Base-by-base conservation (phyloP, 2,888 invertebrate genomes). In the Microdon myrmicae region DNA sequence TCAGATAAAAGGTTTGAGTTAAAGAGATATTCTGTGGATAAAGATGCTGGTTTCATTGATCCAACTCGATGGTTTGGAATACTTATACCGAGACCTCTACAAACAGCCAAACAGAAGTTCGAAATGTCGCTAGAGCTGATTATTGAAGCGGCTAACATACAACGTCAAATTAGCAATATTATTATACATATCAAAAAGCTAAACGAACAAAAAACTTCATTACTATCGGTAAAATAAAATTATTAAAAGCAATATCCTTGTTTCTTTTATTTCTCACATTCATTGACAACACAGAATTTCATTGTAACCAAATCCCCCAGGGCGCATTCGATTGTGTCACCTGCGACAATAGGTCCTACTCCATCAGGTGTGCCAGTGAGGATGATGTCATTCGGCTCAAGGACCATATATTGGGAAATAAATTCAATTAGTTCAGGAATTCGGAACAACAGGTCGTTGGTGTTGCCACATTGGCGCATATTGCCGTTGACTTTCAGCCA, bases 1-100 rank as follows among this genome's bases (percentile, higher is more conserved):
- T 70, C 74, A 12, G 69, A 59, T 5, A 37, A 67, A 28, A 67
- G 71, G 26, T 75, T 81, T 20, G 68, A 74, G 12, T 49, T 83
- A 9, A 75, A 80, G 51, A 76, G 74, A 19, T 74, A 74, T 43
- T 38, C 68, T 1, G 68, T 77, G 71, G 66, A 83, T 72, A 75
- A 82, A 74, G 70, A 73, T 2, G 68, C 72, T 1, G 77, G 76
- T 2, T 78, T 76, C 17, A 72, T 81, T 71, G 77, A 94, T 75
- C 93, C 94, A 0, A 75, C 94, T 19, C 87, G 86, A 67, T 94
- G 93, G 93, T 95, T 94, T 81, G 94, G 94, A 7, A 85, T 92
- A 25, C 79, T 95, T 22, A 90, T 93, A 0, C 93, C 94, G 0
- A 87, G 88, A 72, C 87, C 88, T 73, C 80, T 95, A 71, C 86